Evolutionary conservation across 2,113 vertebrate genomes (phyloP).

Genomic region (Felis chaus): DNA sequence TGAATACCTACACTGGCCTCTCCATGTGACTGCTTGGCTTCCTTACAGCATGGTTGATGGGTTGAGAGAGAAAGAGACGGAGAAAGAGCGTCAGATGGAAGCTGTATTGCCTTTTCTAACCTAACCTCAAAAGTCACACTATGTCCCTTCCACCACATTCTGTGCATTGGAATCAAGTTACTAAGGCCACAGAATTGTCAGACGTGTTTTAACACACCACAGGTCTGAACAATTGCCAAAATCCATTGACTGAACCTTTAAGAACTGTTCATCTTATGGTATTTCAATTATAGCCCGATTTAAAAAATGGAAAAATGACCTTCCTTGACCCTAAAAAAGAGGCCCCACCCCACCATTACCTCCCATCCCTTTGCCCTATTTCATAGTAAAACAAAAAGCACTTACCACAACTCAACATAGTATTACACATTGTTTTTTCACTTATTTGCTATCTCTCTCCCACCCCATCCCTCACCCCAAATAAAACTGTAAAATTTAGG

Average conservation of each 20-base stretch:
- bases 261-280: background rate
- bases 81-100: background rate
- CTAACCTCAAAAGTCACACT: background rate
- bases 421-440: background rate
- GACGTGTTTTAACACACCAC: background rate
- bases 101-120: background rate
- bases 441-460: background rate
- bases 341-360: background rate
- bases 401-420: background rate
- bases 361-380: background rate
- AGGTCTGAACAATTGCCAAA: background rate
- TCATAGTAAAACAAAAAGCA: background rate
- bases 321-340: background rate
- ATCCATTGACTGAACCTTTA: background rate
- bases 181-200: background rate
- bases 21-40: background rate
- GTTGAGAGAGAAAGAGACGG: background rate
- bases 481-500: background rate
- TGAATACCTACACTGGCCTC: background rate
- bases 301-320: background rate
- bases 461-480: background rate
- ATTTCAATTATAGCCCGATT: background rate
- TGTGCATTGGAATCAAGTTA: background rate
- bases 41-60: background rate
- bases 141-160: background rate